These are phyloP conservation scores for Hormaphis cornu DNA, from an alignment of 1,140 invertebrate species.

Conservation along the genomic window DNA sequence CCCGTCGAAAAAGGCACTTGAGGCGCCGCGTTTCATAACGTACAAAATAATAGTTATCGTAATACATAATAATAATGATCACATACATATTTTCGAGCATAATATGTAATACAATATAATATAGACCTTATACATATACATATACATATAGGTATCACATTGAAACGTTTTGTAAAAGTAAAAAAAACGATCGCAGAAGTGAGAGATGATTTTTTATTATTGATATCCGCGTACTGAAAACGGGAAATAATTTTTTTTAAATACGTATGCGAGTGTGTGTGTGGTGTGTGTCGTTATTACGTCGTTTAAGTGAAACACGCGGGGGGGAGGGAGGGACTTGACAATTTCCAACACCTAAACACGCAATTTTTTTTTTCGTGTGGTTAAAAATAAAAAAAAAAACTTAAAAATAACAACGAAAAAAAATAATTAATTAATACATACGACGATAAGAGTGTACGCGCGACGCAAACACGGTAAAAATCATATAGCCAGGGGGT, in stretches of 20 bases:
- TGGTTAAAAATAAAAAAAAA: not conserved
- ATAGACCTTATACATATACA: not conserved
- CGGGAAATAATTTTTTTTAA: not conserved
- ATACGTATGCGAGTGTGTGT: not conserved
- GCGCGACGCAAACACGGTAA: not conserved
- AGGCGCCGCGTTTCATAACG: constrained; percentile 9
- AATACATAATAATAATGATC: too few species aligned
- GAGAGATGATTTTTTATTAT: not conserved
- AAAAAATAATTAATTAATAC: not conserved
- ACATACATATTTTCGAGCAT: not conserved
- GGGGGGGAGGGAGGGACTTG: not conserved
- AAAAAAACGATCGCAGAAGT: too few species aligned
- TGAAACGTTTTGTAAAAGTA: constrained; percentile 16
- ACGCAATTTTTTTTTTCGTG: not conserved
- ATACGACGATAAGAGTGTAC: not conserved
- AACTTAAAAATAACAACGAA: constrained; percentile 11
- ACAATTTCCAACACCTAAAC: constrained; percentile 10
- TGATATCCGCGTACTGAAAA: too few species aligned
- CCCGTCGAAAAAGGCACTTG: constrained; percentile 25
- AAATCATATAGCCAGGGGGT: not conserved
- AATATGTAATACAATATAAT: too few species aligned
- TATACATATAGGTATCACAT: constrained; percentile 27
- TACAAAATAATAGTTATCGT: constrained; percentile 23
- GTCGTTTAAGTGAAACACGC: not conserved
- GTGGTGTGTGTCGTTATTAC: too few species aligned